These are phyloP conservation scores for Melanerpes formicivorus DNA, from an alignment of 2,113 vertebrate genomes.

Conservation along the genomic window DNA sequence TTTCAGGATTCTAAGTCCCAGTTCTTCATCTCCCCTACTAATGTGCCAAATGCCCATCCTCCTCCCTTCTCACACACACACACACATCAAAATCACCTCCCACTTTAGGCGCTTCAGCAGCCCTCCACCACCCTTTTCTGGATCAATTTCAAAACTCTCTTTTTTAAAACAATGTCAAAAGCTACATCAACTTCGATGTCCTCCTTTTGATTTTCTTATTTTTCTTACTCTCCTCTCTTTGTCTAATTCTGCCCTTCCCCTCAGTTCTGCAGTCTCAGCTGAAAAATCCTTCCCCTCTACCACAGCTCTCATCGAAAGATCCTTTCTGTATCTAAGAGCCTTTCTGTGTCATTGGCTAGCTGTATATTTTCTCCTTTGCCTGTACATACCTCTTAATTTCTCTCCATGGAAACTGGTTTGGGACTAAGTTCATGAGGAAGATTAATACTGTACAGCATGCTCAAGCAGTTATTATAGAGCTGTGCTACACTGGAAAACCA, in stretches of 20 bases:
- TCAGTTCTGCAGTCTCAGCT: background rate
- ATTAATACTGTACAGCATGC: slow-evolving; percentile 50
- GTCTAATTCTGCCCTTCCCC: background rate
- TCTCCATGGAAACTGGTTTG: slow-evolving; percentile 57
- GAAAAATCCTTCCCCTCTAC: slow-evolving; percentile 32
- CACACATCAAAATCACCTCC: background rate
- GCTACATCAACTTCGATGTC: background rate
- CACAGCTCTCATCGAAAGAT: background rate
- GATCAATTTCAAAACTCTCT: background rate
- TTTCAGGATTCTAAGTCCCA: background rate
- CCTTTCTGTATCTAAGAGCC: background rate
- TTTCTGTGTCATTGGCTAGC: slow-evolving; percentile 44
- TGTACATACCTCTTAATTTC: slow-evolving; percentile 55
- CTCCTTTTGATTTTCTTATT: background rate
- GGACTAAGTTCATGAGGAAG: slow-evolving; percentile 28
- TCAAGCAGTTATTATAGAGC: slow-evolving; percentile 29
- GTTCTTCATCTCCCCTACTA: background rate
- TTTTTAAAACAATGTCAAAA: slow-evolving; percentile 25
- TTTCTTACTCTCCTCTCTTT: background rate
- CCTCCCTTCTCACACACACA: background rate
- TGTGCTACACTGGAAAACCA: background rate
- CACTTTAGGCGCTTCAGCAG: background rate
- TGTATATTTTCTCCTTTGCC: slow-evolving; percentile 51
- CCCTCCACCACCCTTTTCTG: background rate
- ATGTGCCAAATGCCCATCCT: background rate